These are phyloP conservation scores for Chesias legatella DNA, from an alignment of 2,888 invertebrate genomes.

Conservation along the genomic window DNA sequence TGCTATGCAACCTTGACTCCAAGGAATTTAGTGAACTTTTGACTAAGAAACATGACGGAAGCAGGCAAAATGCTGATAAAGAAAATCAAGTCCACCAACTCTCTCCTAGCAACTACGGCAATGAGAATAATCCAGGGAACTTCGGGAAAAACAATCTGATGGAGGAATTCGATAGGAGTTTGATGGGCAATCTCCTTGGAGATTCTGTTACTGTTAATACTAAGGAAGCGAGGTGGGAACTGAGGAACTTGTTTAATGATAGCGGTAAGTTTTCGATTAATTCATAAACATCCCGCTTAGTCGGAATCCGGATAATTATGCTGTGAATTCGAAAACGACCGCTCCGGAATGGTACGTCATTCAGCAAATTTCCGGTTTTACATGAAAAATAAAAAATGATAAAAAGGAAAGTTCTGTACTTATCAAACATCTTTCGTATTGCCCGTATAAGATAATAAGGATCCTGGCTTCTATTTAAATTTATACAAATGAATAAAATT, in stretches of 20 bases:
- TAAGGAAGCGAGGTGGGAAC: slow-evolving; percentile 84
- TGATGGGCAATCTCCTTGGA: slow-evolving; percentile 75
- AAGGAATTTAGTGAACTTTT: slow-evolving; percentile 69
- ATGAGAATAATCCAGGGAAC: slow-evolving; percentile 50
- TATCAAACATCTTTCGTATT: no score
- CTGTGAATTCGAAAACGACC: no score
- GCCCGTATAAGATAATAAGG: no score
- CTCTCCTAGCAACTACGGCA: slow-evolving; percentile 39
- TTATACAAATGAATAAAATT: no score
- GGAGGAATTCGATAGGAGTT: slow-evolving; percentile 72
- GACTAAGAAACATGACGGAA: slow-evolving; percentile 56
- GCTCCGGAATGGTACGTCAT: no score
- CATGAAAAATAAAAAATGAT: no score
- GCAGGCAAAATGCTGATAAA: slow-evolving; percentile 49
- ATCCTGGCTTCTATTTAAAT: no score
- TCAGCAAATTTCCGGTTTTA: no score
- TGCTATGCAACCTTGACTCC: slow-evolving; percentile 70
- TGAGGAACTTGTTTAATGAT: slow-evolving; percentile 82
- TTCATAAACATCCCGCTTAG: no score
- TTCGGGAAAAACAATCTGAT: slow-evolving; percentile 67
- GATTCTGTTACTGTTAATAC: slow-evolving; percentile 85
- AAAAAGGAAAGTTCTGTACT: no score
- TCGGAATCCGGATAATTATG: no score
- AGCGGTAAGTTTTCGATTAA: slow-evolving; percentile 49
- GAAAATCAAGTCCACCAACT: slow-evolving; percentile 53